Evolutionary conservation across 2,113 vertebrate species (phyloP).

Genomic region (Epinephelus cyanopodus): DNA sequence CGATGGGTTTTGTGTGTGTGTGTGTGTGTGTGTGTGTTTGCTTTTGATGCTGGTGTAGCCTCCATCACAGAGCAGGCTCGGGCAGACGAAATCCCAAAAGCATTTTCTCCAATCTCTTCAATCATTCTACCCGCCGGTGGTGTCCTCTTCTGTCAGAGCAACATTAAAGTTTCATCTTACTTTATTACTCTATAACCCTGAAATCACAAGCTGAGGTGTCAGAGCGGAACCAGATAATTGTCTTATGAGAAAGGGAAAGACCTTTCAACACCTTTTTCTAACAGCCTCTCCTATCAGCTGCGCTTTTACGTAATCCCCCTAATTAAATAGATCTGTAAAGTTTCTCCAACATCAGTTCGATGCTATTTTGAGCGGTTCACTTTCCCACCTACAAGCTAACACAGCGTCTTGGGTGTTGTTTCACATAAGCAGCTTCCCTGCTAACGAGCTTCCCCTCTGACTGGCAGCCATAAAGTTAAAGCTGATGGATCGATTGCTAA

Average conservation of each 20-base stretch:
- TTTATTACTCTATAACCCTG: constrained; percentile 17
- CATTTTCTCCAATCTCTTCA: constrained; percentile 12
- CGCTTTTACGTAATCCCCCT: background rate
- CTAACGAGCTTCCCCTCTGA: constrained; percentile 8
- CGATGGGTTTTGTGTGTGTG: constrained; percentile 29
- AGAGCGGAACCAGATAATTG: background rate
- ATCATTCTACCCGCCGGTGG: background rate
- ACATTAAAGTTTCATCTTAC: constrained; percentile 40
- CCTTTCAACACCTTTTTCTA: background rate
- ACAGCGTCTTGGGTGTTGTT: background rate
- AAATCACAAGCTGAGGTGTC: constrained; percentile 13
- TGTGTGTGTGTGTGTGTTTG: constrained; percentile 16
- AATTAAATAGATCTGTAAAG: background rate
- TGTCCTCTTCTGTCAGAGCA: background rate
- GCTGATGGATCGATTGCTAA: background rate
- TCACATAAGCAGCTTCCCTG: background rate
- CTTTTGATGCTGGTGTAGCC: constrained; percentile 29
- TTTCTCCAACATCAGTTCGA: background rate
- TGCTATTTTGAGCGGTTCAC: background rate
- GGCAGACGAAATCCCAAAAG: constrained; percentile 45
- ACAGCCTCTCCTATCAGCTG: background rate
- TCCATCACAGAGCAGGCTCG: constrained; percentile 33
- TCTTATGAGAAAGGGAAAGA: background rate
- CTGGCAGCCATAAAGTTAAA: background rate
- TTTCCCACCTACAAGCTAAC: background rate